Percentiles rank a stretch among this genome's conserved stretches.
Conservation (phyloP, 2,797 vertebrate genomes). For the Sebastes matsubarae region DNA sequence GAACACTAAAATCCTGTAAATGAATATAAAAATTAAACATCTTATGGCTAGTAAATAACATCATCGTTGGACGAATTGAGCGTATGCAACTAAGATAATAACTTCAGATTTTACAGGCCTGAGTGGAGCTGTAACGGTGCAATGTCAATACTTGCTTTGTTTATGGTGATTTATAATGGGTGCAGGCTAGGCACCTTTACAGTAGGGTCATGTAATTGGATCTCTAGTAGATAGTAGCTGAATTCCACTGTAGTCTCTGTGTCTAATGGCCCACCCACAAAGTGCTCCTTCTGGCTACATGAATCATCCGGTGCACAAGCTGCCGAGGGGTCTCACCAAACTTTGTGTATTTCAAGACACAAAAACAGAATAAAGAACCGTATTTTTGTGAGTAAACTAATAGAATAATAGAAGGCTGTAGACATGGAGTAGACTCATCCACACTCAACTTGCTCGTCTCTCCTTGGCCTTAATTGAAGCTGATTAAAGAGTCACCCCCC, state of each 20-base stretch:
- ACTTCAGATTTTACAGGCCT: slow-evolving; percentile 17
- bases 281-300: slow-evolving; percentile 48
- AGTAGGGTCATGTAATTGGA: slow-evolving; percentile 65
- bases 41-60: neutral
- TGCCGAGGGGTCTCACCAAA: slow-evolving; percentile 34
- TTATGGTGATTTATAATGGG: slow-evolving; percentile 68
- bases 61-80: neutral
- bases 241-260: slow-evolving; percentile 46
- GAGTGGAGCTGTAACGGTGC: slow-evolving; percentile 8
- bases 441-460: slow-evolving; percentile 49
- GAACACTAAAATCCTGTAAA: neutral
- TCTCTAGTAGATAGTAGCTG: slow-evolving; percentile 50
- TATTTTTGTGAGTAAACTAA: neutral
- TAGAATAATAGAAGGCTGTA: slow-evolving; percentile 17
- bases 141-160: slow-evolving; percentile 56
- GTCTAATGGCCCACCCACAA: slow-evolving; percentile 73
- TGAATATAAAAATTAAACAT: neutral
- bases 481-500: slow-evolving; percentile 79
- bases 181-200: slow-evolving; percentile 48
- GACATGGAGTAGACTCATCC: slow-evolving; percentile 34
- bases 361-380: neutral
- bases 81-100: neutral
- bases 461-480: slow-evolving; percentile 82
- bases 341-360: slow-evolving; percentile 14
- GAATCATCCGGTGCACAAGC: slow-evolving; percentile 61